Conservation (phyloP, 2,113 vertebrate species). For the Paradoxurus hermaphroditus region DNA sequence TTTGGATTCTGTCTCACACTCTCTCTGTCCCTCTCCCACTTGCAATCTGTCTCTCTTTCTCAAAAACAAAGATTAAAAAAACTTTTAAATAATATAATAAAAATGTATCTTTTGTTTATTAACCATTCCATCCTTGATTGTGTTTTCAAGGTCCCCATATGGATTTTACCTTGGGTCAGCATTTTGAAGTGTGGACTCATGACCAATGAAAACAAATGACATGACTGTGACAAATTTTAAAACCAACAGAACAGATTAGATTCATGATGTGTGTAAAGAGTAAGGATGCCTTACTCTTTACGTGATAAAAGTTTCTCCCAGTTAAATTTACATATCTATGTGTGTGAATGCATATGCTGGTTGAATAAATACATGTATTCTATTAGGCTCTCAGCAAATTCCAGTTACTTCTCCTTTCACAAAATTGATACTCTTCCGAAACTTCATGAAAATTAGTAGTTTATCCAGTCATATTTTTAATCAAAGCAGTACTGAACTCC, state of each 20-base stretch:
- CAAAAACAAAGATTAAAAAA: no score
- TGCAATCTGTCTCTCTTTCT: no score
- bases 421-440: not conserved
- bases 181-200: not conserved
- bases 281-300: not conserved
- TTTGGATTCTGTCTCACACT: no score
- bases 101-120: not conserved
- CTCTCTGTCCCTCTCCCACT: no score
- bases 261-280: not conserved
- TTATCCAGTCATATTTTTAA: not conserved
- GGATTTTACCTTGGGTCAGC: not conserved
- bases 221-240: not conserved
- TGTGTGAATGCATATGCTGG: not conserved
- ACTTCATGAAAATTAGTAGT: not conserved
- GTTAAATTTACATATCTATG: not conserved
- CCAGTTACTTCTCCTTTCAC: not conserved
- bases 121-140: not conserved
- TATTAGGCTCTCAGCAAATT: not conserved
- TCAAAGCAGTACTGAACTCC: not conserved
- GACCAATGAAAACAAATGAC: not conserved
- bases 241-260: not conserved
- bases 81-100: no score
- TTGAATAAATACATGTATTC: not conserved
- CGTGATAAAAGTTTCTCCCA: not conserved
- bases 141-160: not conserved